phyloP scores from a whole-genome alignment of 2,797 vertebrate species.

The Leptoclinus maculatus region DNA sequence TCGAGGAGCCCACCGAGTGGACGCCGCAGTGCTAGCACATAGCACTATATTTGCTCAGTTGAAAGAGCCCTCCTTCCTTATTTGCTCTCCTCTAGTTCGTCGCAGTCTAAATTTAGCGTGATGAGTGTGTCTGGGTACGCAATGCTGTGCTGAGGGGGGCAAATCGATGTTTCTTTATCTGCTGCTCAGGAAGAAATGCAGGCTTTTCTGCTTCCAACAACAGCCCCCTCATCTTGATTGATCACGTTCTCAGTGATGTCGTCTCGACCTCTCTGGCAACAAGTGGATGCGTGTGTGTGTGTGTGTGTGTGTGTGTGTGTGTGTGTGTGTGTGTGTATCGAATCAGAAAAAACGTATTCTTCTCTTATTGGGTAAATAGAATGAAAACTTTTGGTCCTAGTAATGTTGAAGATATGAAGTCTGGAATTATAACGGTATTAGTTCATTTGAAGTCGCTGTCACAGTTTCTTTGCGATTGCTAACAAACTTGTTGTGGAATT shows the following conservation, averaged over 20 bases:
- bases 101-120: conserved; percentile 70
- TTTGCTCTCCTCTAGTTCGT: conserved; percentile 54
- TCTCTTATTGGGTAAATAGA: not conserved
- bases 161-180: conserved; percentile 78
- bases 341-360: not conserved
- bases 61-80: conserved; percentile 38
- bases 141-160: conserved; percentile 68
- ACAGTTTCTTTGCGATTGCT: not conserved
- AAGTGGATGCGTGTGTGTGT: conserved; percentile 28
- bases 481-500: not conserved
- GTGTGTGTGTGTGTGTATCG: not conserved
- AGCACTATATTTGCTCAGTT: conserved; percentile 16
- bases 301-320: not conserved
- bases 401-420: not conserved
- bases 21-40: conserved; percentile 40
- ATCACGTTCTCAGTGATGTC: conserved; percentile 41
- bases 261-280: conserved; percentile 40
- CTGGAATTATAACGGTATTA: not conserved
- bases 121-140: conserved; percentile 64
- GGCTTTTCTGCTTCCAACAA: conserved; percentile 63
- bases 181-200: conserved; percentile 72
- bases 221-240: conserved; percentile 50
- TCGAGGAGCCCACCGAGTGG: not conserved
- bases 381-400: not conserved
- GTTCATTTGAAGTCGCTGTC: not conserved